phyloP scores from a whole-genome alignment of 1,140 invertebrate species.

The Meteorus sp. region DNA sequence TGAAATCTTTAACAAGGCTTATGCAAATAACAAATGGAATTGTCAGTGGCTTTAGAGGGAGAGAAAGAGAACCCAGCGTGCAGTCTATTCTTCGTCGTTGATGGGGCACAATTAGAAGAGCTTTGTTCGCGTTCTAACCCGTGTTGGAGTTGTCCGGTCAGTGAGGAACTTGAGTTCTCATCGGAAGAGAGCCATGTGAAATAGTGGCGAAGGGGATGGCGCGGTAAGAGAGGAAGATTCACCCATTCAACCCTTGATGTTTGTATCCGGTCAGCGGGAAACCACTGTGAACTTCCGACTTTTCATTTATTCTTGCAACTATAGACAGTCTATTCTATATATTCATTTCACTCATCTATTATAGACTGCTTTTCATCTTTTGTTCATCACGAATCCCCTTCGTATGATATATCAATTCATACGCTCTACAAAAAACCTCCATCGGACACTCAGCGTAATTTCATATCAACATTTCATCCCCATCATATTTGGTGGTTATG shows the following conservation, averaged over 20 bases:
- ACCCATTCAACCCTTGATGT: slow-evolving; percentile 49
- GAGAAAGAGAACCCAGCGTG: too few relatives aligned
- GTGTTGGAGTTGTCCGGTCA: slow-evolving; percentile 43
- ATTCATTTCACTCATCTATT: not conserved
- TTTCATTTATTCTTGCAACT: not conserved
- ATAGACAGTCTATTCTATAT: not conserved
- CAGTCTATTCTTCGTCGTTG: slow-evolving; percentile 47
- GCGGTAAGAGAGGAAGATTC: slow-evolving; percentile 33
- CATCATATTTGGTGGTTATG: too few relatives aligned
- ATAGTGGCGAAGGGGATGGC: not conserved
- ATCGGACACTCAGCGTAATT: too few relatives aligned
- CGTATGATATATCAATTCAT: not conserved
- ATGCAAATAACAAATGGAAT: slow-evolving; percentile 52
- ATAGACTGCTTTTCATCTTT: not conserved
- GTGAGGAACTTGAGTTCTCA: slow-evolving; percentile 41
- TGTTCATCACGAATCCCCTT: not conserved
- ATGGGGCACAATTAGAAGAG: slow-evolving; percentile 49
- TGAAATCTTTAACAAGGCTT: slow-evolving; percentile 46
- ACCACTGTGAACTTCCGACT: slow-evolving; percentile 37
- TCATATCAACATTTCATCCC: too few relatives aligned
- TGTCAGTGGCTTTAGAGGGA: too few relatives aligned
- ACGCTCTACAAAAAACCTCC: not conserved
- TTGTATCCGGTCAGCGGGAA: slow-evolving; percentile 44
- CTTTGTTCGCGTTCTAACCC: slow-evolving; percentile 42
- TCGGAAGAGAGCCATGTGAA: slow-evolving; percentile 2